Conservation (phyloP, 2,888 invertebrate genomes). For the Cephus pygmeus region DNA sequence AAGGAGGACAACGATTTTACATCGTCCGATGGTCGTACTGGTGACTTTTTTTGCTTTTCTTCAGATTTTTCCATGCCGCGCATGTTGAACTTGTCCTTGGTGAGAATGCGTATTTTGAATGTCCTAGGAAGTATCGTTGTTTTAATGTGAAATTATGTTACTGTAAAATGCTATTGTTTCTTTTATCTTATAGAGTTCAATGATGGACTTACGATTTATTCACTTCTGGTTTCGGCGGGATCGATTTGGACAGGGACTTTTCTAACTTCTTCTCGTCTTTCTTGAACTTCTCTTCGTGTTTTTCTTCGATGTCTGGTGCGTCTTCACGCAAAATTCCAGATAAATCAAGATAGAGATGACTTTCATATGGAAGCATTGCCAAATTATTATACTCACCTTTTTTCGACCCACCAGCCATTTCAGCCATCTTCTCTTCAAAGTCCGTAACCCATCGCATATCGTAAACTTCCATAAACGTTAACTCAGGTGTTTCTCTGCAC, state of each 20-base stretch:
- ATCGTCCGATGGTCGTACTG: conserved; percentile 52
- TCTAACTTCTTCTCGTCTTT: conserved; percentile 52
- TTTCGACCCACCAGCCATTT: conserved; percentile 43
- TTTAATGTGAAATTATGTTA: neutral
- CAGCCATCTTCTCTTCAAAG: conserved; percentile 63
- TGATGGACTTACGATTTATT: conserved; percentile 49
- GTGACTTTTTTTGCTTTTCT: conserved; percentile 43
- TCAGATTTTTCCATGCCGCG: conserved; percentile 34
- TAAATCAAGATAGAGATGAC: conserved; percentile 6
- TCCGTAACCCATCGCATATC: conserved; percentile 64
- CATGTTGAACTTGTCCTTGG: conserved; percentile 57
- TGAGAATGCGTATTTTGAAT: conserved; percentile 60
- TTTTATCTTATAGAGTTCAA: neutral
- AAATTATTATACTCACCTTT: conserved; percentile 55
- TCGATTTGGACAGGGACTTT: conserved; percentile 45
- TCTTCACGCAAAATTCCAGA: conserved; percentile 35
- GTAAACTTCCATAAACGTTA: conserved; percentile 65
- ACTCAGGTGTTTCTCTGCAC: conserved; percentile 66
- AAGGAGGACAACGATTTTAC: conserved; percentile 68
- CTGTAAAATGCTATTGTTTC: conserved; percentile 1
- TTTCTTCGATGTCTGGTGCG: conserved; percentile 37
- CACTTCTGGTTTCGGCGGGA: conserved; percentile 42
- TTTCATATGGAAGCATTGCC: neutral
- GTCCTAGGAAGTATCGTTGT: conserved; percentile 42
- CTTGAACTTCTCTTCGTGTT: conserved; percentile 44